Conservation (phyloP, 2,888 invertebrate genomes). For the Cylindroiulus punctatus region DNA sequence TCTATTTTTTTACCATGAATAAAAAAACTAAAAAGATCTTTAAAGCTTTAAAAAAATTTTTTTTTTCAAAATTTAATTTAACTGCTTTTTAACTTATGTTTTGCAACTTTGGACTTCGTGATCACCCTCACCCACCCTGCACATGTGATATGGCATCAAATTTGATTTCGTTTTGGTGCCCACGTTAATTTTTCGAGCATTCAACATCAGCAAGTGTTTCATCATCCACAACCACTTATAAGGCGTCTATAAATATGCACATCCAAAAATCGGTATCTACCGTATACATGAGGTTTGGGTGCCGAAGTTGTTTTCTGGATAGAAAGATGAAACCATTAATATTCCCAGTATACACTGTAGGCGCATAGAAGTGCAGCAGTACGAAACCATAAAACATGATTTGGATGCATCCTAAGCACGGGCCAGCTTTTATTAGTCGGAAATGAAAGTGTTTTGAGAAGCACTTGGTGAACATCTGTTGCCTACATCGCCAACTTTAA, state of each 20-base stretch:
- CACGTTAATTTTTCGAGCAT: not conserved
- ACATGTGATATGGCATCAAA: too few species aligned
- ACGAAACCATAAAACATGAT: conserved; percentile 35
- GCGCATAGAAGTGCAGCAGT: not conserved
- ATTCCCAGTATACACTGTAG: conserved; percentile 23
- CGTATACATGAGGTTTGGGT: not conserved
- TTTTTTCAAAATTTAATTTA: too few species aligned
- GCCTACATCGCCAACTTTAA: not conserved
- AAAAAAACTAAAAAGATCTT: too few species aligned
- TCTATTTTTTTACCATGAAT: too few species aligned
- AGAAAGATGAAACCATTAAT: not conserved
- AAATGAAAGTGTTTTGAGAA: conserved; percentile 24
- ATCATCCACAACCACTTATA: not conserved
- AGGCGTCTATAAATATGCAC: not conserved
- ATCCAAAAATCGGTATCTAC: not conserved
- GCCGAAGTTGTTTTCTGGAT: not conserved
- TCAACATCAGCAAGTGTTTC: not conserved
- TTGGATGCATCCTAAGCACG: not conserved
- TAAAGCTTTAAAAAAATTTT: too few species aligned
- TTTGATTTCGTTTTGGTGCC: not conserved
- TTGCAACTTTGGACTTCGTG: too few species aligned
- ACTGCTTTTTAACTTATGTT: too few species aligned
- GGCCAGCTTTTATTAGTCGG: conserved; percentile 27
- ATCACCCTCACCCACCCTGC: too few species aligned
- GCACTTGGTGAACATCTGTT: conserved; percentile 21